Base-by-base conservation (phyloP, 64 coral and sea anemone species). In the Stichodactyla helianthus region DNA sequence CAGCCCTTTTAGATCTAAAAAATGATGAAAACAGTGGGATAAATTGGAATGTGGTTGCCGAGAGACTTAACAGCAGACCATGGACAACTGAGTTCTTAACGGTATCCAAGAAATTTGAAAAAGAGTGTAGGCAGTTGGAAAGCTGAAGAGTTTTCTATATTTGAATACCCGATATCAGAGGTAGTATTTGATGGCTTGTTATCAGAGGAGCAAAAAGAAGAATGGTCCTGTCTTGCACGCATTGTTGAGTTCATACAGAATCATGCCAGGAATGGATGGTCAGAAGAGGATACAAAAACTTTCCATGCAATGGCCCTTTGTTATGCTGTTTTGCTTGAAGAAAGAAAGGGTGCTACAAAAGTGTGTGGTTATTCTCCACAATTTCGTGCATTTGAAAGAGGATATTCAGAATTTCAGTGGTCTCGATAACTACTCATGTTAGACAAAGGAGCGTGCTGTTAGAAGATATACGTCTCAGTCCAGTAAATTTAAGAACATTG, bases 201-300 rank as follows among this genome's bases (percentile, higher is more conserved):
- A 50, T 63, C 85, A 76, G 65, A 19, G 20, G 54, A 52, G 25
- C 23, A 81, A 86, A 87, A 57, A 26, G 78, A 87, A 83, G 52
- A 71, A 26, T 92, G 90, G 85, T 54, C 19, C 3, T 87, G 90
- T 50, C 44, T 87, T 71, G 60, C 79, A 19, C 78, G 85, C 7
- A 59, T 87, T 22, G 78, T 50, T 27, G 90, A 92, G 58, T 92
- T 87, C 54, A 17, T 88, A 52, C 86, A 92, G 56, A 88, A 92
- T 35, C 86, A 92, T 92, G 86, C 91, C 31, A 84, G 91, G 84
- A 88, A 88, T 92, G 91, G 86, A 77, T 92, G 91, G 91, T 74
- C 59, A 54, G 86, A 92, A 61, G 86, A 92, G 22, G 79, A 92
- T 84, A 31, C 79, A 2, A 28, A 84, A 25, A 92, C 85, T n/a